Evolutionary conservation across 2,888 invertebrate species (phyloP), one percentile per base, ranked within the genome.

Genomic region (Ectemnius lituratus): DNA sequence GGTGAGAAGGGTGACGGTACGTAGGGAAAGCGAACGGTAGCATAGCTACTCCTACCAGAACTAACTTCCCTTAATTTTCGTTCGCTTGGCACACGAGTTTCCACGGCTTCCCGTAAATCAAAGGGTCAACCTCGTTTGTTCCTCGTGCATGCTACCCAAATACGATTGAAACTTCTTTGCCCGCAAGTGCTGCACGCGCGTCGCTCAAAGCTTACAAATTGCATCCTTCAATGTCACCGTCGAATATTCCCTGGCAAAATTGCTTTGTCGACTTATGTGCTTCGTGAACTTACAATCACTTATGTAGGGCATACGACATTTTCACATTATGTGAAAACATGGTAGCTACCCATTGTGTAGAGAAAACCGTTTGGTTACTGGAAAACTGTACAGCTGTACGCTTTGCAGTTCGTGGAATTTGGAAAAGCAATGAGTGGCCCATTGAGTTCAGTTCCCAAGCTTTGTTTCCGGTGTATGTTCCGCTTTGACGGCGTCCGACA

Each of bases 1-100:
- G 68, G 52, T 73, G 62, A 59, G 67, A 68, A 68, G 76, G 59
- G 63, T 58, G 67, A 67, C 47, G 59, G 52, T 11, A 62, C 11
- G 57, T 71, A 71, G 67, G 49, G 62, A 72, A 46, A 56, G 45
- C 28, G 45, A 56, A 60, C 45, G 27, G 20, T 57, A 57, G 57
- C 20, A 57, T 3, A 67, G 56, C 67, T 27, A 13, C 18, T 37
- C 49, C 62, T 28, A 46, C n/a, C 18, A 45, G 62, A 62, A 28
- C 52, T 13, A 66, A 66, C 67, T 13, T 49, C 18, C 63, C 37
- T 60, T 46, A 46, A 20, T 60, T 70, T 66, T 18, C n/a, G 57
- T 46, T 27, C 13, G 56, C 56, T 16, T 20, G 49, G 49, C 59
- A 57, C 20, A 11, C 27, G 18, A 46, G 47, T 27, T 62, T 63